Evolutionary conservation across 2,113 vertebrate genomes (phyloP), one percentile per base, ranked within the genome.

Genomic region (Phaethon lepturus): DNA sequence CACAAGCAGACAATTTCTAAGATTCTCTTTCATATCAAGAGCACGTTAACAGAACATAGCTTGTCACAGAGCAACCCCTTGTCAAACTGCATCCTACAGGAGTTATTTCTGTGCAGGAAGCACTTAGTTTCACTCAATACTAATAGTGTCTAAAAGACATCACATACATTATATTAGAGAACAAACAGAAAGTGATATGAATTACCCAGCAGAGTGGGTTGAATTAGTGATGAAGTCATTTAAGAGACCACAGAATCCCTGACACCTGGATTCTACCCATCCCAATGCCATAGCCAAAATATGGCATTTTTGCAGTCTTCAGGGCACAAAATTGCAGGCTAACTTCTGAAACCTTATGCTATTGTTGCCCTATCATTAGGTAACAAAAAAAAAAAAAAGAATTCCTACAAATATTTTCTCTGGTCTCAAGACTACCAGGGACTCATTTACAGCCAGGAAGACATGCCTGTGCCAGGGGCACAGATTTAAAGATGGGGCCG

Each of bases 51-150:
- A 66, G 86, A 77, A 74, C 14, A 56, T 0, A 81, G 92, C 77
- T 49, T 31, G 24, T 53, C 59, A 73, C 56, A 56, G 59, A 93
- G 20, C 75, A 50, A 8, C 8, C 31, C 66, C 76, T 72, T 47
- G 68, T 73, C 88, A 84, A 86, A 89, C 17, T 25, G 45, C 23
- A 3, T 83, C 78, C 86, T 76, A 55, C 78, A 74, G 82, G 76
- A 89, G 74, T 78, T 82, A 89, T 91, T 90, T 76, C 81, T 59
- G 72, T 40, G 72, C 83, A 73, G 58, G 62, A 84, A 90, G 72
- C 83, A 76, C 85, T 94, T 82, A 59, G 77, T 71, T 94, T 95
- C 93, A 69, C 83, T 88, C 92, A 45, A 52, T 69, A 93, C 88
- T 86, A 96, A 92, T 53, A 68, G 71, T 8, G 67, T 38, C 82